Base-by-base conservation (phyloP, 1,140 invertebrate genomes). In the Neodiprion lecontei region DNA sequence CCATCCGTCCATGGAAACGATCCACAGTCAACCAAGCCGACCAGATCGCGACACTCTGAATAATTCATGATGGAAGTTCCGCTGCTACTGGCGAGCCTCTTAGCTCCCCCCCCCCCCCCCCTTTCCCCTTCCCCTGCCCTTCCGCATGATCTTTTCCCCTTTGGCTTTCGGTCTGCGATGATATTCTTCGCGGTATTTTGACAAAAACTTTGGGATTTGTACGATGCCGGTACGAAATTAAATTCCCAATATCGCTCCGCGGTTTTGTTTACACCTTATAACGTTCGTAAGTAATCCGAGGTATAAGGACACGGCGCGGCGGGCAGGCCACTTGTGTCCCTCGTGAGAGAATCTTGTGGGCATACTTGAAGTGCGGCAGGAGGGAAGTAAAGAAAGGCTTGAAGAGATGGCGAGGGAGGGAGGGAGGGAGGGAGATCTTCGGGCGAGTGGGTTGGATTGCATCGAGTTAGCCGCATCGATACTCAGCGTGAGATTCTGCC, bases 401-500 rank as follows among this genome's bases (percentile, higher is more conserved):
- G 53, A 61, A 5, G 53, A 12, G 28, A 21, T 21, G 17, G 17
- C 17, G 17, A 21, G 17, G 1, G 1, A 61, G 53, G 8, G 53
- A 8, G 53, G 53, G 53, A 61, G 4, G 28, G 28, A 17, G 11
- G n/a, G 53, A 61, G 53, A 61, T 61, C 53, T 17, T 61, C 47
- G 14, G 17, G 49, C 72, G 79, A 85, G 82, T 86, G 81, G 84
- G 80, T 87, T 84, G 80, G 80, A 81, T 86, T 87, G 85, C 86
- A 84, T 73, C 85, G 79, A 83, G 81, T 85, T 85, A 86, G 76
- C 79, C 83, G 84, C 80, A 81, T 86, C 81, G 80, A 80, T 86
- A 83, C 80, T 78, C 78, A 79, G 74, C 86, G 84, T 85, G 86
- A 86, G 86, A 87, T 83, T 77, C 79, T 83, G 81, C 84, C 81